Evolutionary conservation across 1,140 invertebrate species (phyloP), one percentile per base, ranked within the genome.

Genomic region (Zaprionus inermis): DNA sequence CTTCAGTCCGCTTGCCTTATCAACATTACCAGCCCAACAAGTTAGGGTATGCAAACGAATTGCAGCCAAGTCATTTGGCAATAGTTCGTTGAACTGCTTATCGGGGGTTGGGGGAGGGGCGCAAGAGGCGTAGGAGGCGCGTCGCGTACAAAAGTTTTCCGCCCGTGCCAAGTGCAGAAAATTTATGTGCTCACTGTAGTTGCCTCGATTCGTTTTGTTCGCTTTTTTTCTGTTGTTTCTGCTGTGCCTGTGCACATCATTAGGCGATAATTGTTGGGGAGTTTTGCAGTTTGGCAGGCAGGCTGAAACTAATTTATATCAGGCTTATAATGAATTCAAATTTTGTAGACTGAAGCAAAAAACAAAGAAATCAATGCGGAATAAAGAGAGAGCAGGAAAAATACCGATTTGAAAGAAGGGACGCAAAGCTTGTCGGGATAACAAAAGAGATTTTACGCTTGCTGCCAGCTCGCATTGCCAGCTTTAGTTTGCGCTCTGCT

Each of bases 231-330:
- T 63, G 57, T 57, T 58, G 52, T 32, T 59, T 36, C 41, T 72
- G 30, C 57, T 70, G 52, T 56, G 56, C 36, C 68, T 65, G 64
- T 83, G 70, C 84, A 78, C 84, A 89, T 89, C 84, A 88, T 88
- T 89, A 88, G 83, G 79, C 83, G 84, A 88, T 88, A 88, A 86
- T 88, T 86, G 79, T 89, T 79, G 79, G 65, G 66, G 63, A 68
- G 51, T 63, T 46, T 79, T 76, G 71, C 72, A 64, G 30, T 74
- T 73, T 63, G 28, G 38, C 59, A 51, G 58, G 20, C 5, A 44
- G 36, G 36, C 14, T 32, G 1, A 5, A 56, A 56, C 34, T 56
- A 34, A 56, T 24, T 34, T 56, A 44, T 44, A 44, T 44, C 38
- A 16, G 38, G 38, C 38, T 44, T 44, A 44, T 44, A 44, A 44